Evolutionary conservation across 2,797 vertebrate genomes (phyloP).

Genomic region (Moxostoma hubbsi): DNA sequence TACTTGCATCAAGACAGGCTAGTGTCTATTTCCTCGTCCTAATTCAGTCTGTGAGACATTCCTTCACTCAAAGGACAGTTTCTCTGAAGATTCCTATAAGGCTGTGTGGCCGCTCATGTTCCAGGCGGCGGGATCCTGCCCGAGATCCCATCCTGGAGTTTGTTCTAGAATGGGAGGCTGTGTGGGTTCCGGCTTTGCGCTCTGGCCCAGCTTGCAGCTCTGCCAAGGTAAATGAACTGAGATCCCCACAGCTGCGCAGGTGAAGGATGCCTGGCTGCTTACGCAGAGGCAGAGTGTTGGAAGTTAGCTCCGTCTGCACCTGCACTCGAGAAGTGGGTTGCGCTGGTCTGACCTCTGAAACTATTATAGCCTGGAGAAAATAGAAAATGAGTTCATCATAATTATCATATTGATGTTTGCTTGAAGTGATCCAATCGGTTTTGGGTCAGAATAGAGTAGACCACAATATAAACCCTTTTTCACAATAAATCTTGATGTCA

Average conservation of each 20-base stretch:
- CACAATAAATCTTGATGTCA: too few relatives aligned
- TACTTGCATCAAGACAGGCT: background rate
- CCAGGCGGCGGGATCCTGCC: slow-evolving; percentile 55
- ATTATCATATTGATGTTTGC: too few relatives aligned
- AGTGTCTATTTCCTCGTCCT: slow-evolving; percentile 1
- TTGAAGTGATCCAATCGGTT: too few relatives aligned
- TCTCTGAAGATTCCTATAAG: slow-evolving; percentile 81
- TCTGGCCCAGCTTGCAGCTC: slow-evolving; percentile 64
- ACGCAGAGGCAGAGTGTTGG: slow-evolving; percentile 53
- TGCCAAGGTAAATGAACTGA: slow-evolving; percentile 77
- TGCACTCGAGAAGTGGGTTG: slow-evolving; percentile 33
- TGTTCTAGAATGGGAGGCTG: slow-evolving; percentile 3
- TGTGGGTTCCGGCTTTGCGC: slow-evolving; percentile 66
- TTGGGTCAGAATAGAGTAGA: too few relatives aligned
- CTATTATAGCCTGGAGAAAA: slow-evolving; percentile 70
- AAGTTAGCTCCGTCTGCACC: background rate
- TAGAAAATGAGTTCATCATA: background rate
- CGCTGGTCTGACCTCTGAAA: slow-evolving; percentile 28
- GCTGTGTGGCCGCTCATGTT: slow-evolving; percentile 77
- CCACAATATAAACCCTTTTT: too few relatives aligned
- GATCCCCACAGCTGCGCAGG: slow-evolving; percentile 82
- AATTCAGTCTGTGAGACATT: background rate
- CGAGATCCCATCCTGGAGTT: slow-evolving; percentile 51
- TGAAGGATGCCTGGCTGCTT: slow-evolving; percentile 75
- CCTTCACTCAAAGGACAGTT: slow-evolving; percentile 80